Evolutionary conservation across 2,113 vertebrate genomes (phyloP).

Genomic region (Gymnarchus niloticus): DNA sequence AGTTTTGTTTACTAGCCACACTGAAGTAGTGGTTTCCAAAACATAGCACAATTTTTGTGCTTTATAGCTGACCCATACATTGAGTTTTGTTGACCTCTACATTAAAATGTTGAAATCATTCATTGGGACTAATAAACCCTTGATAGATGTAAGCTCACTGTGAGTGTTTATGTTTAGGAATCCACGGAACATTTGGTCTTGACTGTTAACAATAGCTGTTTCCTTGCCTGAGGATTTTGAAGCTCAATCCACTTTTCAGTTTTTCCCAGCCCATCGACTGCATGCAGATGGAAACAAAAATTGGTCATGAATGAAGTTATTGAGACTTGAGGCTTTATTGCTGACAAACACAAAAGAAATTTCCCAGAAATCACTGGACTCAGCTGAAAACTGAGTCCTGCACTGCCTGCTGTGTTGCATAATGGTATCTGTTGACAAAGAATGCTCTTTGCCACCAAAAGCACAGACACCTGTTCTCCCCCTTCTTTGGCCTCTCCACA

Average conservation of each 20-base stretch:
- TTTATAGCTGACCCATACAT: background rate
- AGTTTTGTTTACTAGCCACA: background rate
- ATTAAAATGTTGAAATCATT: background rate
- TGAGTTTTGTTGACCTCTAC: background rate
- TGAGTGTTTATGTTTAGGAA: background rate
- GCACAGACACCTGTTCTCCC: background rate
- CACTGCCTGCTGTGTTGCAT: background rate
- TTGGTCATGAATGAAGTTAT: background rate
- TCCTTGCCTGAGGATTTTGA: background rate
- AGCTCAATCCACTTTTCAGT: background rate
- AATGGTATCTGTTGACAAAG: background rate
- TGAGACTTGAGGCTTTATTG: background rate
- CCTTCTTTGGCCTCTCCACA: background rate
- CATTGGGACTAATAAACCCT: background rate
- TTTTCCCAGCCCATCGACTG: background rate
- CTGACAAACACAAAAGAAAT: background rate
- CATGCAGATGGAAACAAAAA: background rate
- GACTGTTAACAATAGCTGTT: background rate
- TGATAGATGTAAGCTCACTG: background rate
- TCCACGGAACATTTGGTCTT: background rate
- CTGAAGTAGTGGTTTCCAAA: background rate
- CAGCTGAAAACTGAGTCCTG: background rate
- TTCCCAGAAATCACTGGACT: background rate
- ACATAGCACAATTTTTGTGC: background rate
- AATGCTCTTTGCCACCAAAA: background rate